Conservation (phyloP, 2,888 invertebrate species). For the Stenchaetothrips biformis region DNA sequence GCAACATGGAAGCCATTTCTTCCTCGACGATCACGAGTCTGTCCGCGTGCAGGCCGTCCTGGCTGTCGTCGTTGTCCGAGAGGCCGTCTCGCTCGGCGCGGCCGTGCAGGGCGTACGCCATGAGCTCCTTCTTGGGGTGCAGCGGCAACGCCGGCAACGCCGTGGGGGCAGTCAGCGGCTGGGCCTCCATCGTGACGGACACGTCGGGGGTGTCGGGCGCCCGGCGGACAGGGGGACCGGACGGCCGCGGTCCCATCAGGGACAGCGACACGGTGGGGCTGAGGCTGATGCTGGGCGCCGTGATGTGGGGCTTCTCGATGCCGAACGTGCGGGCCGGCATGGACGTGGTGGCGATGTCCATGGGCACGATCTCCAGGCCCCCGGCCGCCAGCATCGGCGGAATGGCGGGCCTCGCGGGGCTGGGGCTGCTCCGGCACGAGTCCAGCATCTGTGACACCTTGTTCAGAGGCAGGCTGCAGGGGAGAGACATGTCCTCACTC, state of each 20-base stretch:
- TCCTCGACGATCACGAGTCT: too few relatives aligned
- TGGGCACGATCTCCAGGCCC: constrained; percentile 19
- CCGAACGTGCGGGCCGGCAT: constrained; percentile 1
- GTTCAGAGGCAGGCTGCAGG: not conserved
- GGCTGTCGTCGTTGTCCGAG: constrained; percentile 3
- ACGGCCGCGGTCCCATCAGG: not conserved
- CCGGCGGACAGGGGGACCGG: not conserved
- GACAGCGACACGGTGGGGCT: constrained; percentile 11
- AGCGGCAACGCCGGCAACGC: not conserved
- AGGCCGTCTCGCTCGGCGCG: not conserved
- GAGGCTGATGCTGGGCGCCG: constrained; percentile 18
- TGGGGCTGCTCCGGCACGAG: not conserved
- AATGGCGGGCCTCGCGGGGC: constrained; percentile 4
- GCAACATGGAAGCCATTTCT: not conserved
- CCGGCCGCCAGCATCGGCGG: constrained; percentile 22
- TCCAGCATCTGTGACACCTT: constrained; percentile 20
- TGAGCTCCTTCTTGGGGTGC: not conserved
- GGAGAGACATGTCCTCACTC: not conserved
- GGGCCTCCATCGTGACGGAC: not conserved
- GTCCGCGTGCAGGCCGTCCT: not conserved
- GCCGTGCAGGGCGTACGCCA: not conserved
- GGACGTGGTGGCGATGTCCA: not conserved
- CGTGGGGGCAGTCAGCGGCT: not conserved
- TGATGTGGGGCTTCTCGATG: constrained; percentile 1
- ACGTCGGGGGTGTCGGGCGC: not conserved